These are phyloP conservation scores for Rhabdomys dilectus DNA, from an alignment of 2,113 vertebrate species.

Conservation along the genomic window DNA sequence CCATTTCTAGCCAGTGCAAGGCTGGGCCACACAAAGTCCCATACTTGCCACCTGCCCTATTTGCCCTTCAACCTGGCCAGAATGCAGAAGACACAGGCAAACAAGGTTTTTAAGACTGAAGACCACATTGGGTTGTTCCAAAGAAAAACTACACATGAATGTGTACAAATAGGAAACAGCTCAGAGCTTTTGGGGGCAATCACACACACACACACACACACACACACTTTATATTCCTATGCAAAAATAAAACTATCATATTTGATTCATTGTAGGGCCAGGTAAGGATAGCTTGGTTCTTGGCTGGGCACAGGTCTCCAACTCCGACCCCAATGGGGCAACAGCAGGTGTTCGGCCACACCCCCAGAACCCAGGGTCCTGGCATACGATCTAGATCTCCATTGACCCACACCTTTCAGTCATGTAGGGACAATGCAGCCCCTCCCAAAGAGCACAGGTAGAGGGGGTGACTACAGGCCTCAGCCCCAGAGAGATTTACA, in stretches of 20 bases:
- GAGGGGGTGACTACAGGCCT: too few species aligned
- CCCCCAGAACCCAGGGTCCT: too few species aligned
- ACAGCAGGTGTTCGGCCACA: too few species aligned
- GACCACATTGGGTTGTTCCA: background rate
- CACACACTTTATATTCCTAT: background rate
- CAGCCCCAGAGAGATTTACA: too few species aligned
- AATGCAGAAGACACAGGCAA: background rate
- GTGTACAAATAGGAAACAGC: background rate
- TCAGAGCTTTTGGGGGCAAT: background rate
- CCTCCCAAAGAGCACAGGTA: too few species aligned
- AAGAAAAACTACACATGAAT: too few species aligned
- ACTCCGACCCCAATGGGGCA: too few species aligned
- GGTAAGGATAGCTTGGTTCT: too few species aligned
- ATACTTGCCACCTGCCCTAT: accelerated
- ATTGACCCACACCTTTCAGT: too few species aligned
- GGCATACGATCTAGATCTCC: too few species aligned
- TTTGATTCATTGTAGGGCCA: background rate
- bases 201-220: background rate
- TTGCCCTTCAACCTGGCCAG: background rate
- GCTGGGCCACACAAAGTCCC: background rate
- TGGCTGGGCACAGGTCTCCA: too few species aligned
- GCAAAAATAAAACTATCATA: background rate
- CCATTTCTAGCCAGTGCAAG: background rate
- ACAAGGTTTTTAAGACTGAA: background rate
- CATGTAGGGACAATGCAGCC: too few species aligned